Evolutionary conservation across 2,888 invertebrate species (phyloP).

Genomic region (Odontocolon sp.): DNA sequence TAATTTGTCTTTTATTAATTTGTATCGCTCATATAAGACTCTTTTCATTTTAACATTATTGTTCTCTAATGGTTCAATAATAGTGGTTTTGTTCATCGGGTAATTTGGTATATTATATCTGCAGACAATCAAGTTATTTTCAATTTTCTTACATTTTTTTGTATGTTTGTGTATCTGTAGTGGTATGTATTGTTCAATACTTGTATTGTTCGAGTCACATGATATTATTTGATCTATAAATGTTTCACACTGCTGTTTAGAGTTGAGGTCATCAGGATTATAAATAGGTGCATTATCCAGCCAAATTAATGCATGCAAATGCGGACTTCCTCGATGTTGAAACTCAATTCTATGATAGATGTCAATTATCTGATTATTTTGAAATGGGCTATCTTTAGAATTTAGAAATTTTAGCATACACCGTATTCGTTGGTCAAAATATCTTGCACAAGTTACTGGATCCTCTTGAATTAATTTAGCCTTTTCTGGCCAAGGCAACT

Average conservation of each 20-base stretch:
- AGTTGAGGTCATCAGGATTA: conserved; percentile 27
- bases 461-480: conserved; percentile 56
- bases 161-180: conserved; percentile 43
- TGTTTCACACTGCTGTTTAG: conserved; percentile 8
- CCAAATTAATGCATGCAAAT: conserved; percentile 53
- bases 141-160: conserved; percentile 49
- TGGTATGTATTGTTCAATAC: conserved; percentile 26
- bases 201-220: conserved; percentile 42
- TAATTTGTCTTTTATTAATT: conserved; percentile 9
- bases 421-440: conserved; percentile 54
- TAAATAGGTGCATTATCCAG: conserved; percentile 52
- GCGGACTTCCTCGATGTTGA: conserved; percentile 55
- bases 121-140: conserved; percentile 27
- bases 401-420: conserved; percentile 35
- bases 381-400: conserved; percentile 43
- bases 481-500: conserved; percentile 52
- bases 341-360: conserved; percentile 56
- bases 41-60: not conserved
- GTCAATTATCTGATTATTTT: conserved; percentile 38
- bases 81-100: conserved; percentile 36
- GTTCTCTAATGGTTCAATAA: conserved; percentile 34
- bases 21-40: not conserved
- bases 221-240: conserved; percentile 48
- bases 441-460: conserved; percentile 61
- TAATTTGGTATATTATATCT: conserved; percentile 46